Conservation (phyloP, 1,140 invertebrate species). For the Carposina sasakii region DNA sequence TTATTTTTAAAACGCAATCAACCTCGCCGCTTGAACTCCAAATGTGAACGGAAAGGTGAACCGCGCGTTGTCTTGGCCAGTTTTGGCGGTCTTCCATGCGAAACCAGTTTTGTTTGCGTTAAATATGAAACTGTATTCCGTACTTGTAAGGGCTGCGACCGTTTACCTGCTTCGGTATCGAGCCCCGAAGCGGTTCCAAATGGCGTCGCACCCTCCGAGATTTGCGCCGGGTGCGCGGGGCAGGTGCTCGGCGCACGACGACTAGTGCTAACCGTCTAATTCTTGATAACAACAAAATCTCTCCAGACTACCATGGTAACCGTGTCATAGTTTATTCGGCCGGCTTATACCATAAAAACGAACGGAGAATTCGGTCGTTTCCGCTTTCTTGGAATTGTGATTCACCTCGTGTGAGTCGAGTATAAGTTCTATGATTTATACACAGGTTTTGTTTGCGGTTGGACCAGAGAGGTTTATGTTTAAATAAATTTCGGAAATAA, state of each 20-base stretch:
- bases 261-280: conserved; percentile 29
- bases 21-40: not conserved
- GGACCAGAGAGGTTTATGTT: conserved; percentile 31
- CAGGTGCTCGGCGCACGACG: conserved; percentile 52
- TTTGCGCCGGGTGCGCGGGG: conserved; percentile 46
- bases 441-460: conserved; percentile 45
- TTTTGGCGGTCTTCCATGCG: conserved; percentile 8
- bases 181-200: conserved; percentile 18
- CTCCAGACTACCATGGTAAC: conserved; percentile 19
- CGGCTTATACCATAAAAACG: conserved; percentile 48
- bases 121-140: conserved; percentile 13
- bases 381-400: conserved; percentile 59
- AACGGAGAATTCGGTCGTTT: conserved; percentile 57
- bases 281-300: conserved; percentile 30
- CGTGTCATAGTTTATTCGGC: conserved; percentile 25
- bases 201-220: conserved; percentile 45
- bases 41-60: not conserved
- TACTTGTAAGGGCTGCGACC: conserved; percentile 20
- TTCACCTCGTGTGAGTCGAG: conserved; percentile 40
- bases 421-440: conserved; percentile 51
- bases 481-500: conserved; percentile 28
- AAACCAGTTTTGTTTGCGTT: conserved; percentile 25
- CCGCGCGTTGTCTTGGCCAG: not conserved
- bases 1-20: conserved; percentile 13
- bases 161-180: conserved; percentile 46